These are phyloP conservation scores for Drosophila mercatorum DNA, from an alignment of 2,888 invertebrate genomes.

Conservation along the genomic window DNA sequence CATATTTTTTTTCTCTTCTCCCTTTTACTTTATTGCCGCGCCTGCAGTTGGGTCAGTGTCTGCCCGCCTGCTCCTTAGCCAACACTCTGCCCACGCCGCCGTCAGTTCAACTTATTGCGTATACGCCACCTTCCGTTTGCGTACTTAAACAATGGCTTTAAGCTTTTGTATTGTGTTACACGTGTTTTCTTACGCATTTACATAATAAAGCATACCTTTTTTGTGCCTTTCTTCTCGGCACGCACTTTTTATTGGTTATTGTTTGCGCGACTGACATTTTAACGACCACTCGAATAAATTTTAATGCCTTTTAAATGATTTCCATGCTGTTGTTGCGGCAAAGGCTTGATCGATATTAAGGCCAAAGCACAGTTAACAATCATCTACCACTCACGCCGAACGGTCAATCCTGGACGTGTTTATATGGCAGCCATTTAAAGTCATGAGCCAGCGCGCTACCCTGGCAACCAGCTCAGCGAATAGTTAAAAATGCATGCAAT, in stretches of 20 bases:
- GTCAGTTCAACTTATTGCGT: constrained; percentile 54
- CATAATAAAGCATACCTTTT: constrained; percentile 53
- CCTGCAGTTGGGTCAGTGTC: constrained; percentile 10
- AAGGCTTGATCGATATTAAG: constrained; percentile 60
- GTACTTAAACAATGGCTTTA: constrained; percentile 42
- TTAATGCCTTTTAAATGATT: constrained; percentile 77
- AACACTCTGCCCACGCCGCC: constrained; percentile 1
- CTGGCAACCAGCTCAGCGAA: not conserved
- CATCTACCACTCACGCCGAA: constrained; percentile 23
- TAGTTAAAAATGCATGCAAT: constrained; percentile 3
- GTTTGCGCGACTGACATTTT: constrained; percentile 63
- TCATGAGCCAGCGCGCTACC: not conserved
- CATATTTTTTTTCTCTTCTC: not conserved
- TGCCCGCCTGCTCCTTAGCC: not conserved
- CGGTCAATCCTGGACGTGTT: constrained; percentile 57
- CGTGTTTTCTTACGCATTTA: constrained; percentile 69
- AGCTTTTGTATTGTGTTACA: constrained; percentile 54
- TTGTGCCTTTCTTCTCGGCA: constrained; percentile 20
- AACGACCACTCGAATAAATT: constrained; percentile 75
- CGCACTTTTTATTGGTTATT: constrained; percentile 73
- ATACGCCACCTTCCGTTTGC: constrained; percentile 47
- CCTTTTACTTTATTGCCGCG: constrained; percentile 68
- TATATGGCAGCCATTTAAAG: constrained; percentile 41
- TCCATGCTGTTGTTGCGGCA: constrained; percentile 38
- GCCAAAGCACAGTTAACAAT: constrained; percentile 12